Evolutionary conservation across 2,113 vertebrate genomes (phyloP), one percentile per base, ranked within the genome.

Genomic region (Dendrocopos noguchii): DNA sequence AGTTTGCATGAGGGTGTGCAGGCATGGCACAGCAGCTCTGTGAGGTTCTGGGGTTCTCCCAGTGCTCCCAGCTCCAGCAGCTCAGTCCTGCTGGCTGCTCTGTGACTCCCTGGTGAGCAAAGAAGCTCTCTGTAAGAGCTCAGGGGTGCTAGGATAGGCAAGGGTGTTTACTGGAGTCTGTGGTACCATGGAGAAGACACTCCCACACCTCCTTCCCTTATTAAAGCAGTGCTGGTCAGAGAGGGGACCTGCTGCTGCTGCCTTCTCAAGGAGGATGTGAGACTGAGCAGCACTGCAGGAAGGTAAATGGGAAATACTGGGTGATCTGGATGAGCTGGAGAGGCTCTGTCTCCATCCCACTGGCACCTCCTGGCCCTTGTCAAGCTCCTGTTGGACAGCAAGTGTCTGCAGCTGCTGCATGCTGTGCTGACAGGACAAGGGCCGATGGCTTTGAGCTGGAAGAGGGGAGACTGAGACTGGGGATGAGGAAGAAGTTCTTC

Each of bases 61-160:
- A 50, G 12, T 34, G n/a, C 46, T 81, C 66, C 71, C 80, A 90
- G 39, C 4, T 66, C 42, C 66, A 44, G 11, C 2, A 8, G 3
- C 7, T 64, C 19, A 55, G 36, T n/a, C 57, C n/a, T 18, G 27
- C 24, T 42, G 46, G 36, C 53, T 73, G 16, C 34, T 66, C 83
- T 1, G 1, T 28, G 53, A 6, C 12, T 67, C 18, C 4, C 18
- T n/a, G 19, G 5, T 17, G 6, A 7, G 12, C 0, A 16, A 68
- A 59, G 27, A 22, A 12, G 12, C 33, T 52, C 57, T 77, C 39
- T 61, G 27, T 28, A 60, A 29, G 1, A 61, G 12, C 34, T 44
- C 46, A 17, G 34, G 12, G 6, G 27, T 59, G 11, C 47, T 63
- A 31, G 81, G 60, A 33, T 25, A 70, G n/a, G 13, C 39, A 20